These are phyloP conservation scores for Anodontia alba DNA, from an alignment of 2,888 invertebrate genomes.

Conservation along the genomic window DNA sequence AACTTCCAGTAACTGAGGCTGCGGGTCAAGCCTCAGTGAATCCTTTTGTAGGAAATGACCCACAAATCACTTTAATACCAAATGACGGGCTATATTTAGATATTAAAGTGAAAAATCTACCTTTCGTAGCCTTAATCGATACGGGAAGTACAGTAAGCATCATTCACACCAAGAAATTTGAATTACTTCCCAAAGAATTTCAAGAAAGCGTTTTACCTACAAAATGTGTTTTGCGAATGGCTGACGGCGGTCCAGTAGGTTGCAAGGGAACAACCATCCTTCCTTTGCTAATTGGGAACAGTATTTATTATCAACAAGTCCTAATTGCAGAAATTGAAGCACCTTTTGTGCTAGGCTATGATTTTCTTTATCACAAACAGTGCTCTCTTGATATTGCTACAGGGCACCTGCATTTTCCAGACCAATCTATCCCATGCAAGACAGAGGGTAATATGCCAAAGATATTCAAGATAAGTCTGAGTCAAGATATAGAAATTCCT, in stretches of 20 bases:
- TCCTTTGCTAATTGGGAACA: not conserved
- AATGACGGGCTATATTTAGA: not conserved
- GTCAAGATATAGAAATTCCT: not conserved
- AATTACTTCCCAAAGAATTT: not conserved
- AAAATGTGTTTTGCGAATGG: not conserved
- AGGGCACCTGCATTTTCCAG: not conserved
- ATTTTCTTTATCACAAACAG: not conserved
- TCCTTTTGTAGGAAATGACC: not conserved
- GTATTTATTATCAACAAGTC: not conserved
- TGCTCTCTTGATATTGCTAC: not conserved
- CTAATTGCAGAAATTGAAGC: not conserved
- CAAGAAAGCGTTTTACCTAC: not conserved
- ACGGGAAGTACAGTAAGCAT: not conserved
- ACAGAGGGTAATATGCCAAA: not conserved
- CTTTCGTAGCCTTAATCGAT: not conserved
- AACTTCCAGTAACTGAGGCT: no score
- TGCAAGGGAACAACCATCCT: not conserved
- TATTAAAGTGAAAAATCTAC: not conserved
- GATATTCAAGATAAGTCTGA: not conserved
- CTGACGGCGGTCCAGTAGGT: constrained; percentile 11
- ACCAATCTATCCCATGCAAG: not conserved
- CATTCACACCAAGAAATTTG: not conserved
- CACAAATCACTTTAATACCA: not conserved
- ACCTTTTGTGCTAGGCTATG: not conserved
- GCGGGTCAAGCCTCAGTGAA: no score